These are phyloP conservation scores for Clamator glandarius DNA, from an alignment of 2,797 vertebrate species.

Conservation along the genomic window DNA sequence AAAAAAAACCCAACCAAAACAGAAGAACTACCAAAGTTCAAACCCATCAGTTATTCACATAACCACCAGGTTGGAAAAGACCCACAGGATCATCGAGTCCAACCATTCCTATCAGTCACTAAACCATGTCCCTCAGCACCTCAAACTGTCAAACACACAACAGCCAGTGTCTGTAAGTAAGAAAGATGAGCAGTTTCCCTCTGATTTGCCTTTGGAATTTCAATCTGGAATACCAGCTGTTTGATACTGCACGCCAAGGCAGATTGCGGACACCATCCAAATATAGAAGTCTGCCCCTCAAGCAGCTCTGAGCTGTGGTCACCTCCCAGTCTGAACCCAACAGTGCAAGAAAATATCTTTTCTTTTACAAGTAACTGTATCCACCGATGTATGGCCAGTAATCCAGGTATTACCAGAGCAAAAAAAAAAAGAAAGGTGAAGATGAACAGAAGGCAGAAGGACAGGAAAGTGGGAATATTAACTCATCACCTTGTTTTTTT, in stretches of 20 bases:
- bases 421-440: not conserved
- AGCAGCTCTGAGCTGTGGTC: not conserved
- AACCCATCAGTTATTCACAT: not conserved
- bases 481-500: slow-evolving; percentile 83
- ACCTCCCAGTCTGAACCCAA: not conserved
- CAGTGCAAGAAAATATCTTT: rapidly evolving
- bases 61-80: too few relatives aligned
- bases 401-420: not conserved
- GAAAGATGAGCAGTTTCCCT: not conserved
- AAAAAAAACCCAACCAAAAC: not conserved
- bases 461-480: not conserved
- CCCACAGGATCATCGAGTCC: too few relatives aligned
- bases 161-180: not conserved
- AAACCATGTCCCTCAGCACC: too few relatives aligned
- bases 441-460: not conserved
- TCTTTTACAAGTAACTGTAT: not conserved
- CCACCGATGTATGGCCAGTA: not conserved
- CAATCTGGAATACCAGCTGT: not conserved
- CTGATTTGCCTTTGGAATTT: not conserved
- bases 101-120: too few relatives aligned
- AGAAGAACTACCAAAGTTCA: not conserved
- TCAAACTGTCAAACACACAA: not conserved
- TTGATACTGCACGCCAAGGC: not conserved
- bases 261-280: not conserved
- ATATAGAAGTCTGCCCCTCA: rapidly evolving